Base-by-base conservation (phyloP, 1,140 invertebrate genomes). In the Pygmarrhopalites habei region DNA sequence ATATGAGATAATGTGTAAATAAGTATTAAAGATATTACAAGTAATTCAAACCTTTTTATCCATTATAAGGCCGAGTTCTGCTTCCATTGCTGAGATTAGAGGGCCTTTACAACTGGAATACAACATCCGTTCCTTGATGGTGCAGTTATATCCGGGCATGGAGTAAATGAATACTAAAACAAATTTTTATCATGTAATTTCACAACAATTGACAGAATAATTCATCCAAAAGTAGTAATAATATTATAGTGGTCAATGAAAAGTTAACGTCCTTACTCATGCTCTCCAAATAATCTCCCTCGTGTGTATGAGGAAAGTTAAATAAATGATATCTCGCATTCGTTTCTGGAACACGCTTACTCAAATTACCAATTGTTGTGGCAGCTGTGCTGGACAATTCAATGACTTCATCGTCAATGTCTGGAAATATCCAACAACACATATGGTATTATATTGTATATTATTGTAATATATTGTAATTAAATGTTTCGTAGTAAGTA, bases 21-120 rank as follows among this genome's bases (percentile, higher is more conserved):
- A n/a, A 63, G 23, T 14, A n/a, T 43, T 43, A 17, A 60, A 35
- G 39, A 51, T 44, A 59, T 62, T 23, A 32, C 29, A 67, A 29
- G 39, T n/a, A 52, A 59, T 23, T 60, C 17, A 32, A 74, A 95
- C 92, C 83, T 92, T 91, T 81, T 94, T 95, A 41, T 82, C 83
- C 58, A 97, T 79, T 39, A 86, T 85, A 61, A 91, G 76, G 26
- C 83, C 84, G 49, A 83, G 65, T 26, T 76, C 66, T 28, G 75
- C 73, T 71, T 90, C 83, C 66, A 95, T 85, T 29, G 84, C 82
- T 65, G 90, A 85, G 25, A 92, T 78, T 49, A 98, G 82, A 21
- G 90, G 88, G 66, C 83, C 86, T 79, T 96, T 97, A 75, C 92
- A 96, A 70, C 92, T 95, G 1, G 94, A 97, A 78, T 98, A 98